A percentile compares a stretch with the other conserved stretches of the same genome.
phyloP scores from a whole-genome alignment of 2,797 vertebrate species.

The Gymnoscopelus microlampas region DNA sequence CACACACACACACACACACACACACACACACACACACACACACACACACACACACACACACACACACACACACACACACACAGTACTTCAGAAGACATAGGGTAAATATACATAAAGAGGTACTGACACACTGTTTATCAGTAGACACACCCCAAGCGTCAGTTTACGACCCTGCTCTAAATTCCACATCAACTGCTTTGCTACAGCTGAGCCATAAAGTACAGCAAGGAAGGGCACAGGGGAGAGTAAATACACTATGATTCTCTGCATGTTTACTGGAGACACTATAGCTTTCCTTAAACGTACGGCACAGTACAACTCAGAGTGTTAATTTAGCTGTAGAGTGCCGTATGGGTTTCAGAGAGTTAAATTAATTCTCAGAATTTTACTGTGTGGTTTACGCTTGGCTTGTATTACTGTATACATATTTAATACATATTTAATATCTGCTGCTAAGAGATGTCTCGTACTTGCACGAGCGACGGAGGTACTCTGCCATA shows the following conservation, averaged over 20 bases:
- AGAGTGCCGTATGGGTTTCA: too few species aligned
- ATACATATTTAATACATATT: too few species aligned
- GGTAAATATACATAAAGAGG: background rate
- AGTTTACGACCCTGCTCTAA: background rate
- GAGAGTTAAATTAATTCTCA: too few species aligned
- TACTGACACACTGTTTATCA: background rate
- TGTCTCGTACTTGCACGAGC: too few species aligned
- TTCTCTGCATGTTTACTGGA: slow-evolving; percentile 11
- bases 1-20: too few species aligned
- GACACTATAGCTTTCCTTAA: slow-evolving; percentile 11
- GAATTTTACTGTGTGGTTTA: too few species aligned
- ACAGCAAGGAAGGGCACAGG: background rate
- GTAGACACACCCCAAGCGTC: background rate
- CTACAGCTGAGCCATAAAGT: background rate
- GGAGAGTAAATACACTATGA: background rate
- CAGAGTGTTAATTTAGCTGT: too few species aligned
- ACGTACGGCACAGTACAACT: too few species aligned
- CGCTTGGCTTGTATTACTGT: too few species aligned
- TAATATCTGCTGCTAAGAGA: too few species aligned
- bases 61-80: background rate
- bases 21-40: too few species aligned
- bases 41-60: background rate
- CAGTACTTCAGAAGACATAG: background rate
- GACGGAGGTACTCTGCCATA: too few species aligned
- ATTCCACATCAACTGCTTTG: background rate